Base-by-base conservation (phyloP, 2,888 invertebrate genomes). In the Cerceris rybyensis region DNA sequence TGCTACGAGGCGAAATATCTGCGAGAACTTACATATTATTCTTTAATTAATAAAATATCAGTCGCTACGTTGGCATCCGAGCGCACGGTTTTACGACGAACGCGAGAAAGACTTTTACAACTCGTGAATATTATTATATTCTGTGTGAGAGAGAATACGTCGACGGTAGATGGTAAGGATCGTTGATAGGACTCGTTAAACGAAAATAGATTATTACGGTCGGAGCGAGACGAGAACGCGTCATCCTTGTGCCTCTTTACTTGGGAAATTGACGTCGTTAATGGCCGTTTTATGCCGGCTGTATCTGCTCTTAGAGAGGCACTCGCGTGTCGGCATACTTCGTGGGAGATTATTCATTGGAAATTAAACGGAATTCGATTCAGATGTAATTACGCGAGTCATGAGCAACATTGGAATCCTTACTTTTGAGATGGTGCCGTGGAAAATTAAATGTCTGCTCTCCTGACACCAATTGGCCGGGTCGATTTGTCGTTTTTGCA, bases 201-300 rank as follows among this genome's bases (percentile, higher is more conserved):
- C 11, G 66, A 57, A 70, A 61, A 79, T 49, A 68, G 65, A 72
- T 57, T 60, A 63, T 61, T 55, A 43, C 57, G 58, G n/a, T 39
- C 17, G 46, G 39, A 43, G 43, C 66, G 43, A 66, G 58, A 43
- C 16, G 41, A 39, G 49, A 58, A 43, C 28, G 49, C n/a, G 58
- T 67, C 11, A 8, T 60, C 60, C 14, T 43, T 16, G 39, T 16
- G 42, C 63, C 59, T 67, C 28, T 16, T 63, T 67, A 39, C 58
- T 55, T 55, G 58, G 54, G 50, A 43, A 78, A 59, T 57, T 69
- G 43, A 64, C 65, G 39, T 82, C 71, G 70, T 77, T 79, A 77
- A 77, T 63, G 69, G 43, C 55, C 66, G 43, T 59, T 65, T 50
- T 59, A 46, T 59, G 42, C 46, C n/a, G 54, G 58, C 28, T 28